Evolutionary conservation across 2,113 vertebrate genomes (phyloP).

Genomic region (Motacilla alba): DNA sequence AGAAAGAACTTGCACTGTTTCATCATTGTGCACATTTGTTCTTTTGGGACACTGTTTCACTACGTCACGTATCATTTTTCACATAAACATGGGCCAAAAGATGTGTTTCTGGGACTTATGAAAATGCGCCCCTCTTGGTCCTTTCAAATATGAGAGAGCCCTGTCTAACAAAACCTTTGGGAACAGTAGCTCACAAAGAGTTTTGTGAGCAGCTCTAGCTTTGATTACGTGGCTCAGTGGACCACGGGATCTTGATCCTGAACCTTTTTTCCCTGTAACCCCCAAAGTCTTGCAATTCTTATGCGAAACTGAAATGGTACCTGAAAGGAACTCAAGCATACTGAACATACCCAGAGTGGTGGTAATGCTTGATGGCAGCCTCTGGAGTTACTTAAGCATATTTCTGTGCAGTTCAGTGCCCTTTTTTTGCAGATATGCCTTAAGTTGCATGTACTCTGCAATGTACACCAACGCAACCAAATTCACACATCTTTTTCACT

Average conservation of each 20-base stretch:
- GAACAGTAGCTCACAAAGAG: not conserved
- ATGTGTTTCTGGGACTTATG: not conserved
- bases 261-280: not conserved
- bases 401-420: not conserved
- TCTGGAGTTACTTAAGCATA: not conserved
- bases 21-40: not conserved
- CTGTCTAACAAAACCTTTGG: not conserved
- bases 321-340: not conserved
- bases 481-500: not conserved
- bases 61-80: rapidly evolving
- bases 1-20: not conserved
- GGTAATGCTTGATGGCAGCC: not conserved
- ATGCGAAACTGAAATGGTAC: not conserved
- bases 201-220: not conserved
- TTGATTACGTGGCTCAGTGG: not conserved
- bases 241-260: not conserved
- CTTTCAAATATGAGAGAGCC: not conserved
- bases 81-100: not conserved
- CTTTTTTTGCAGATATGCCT: not conserved
- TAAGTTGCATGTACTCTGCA: not conserved
- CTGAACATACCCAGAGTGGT: not conserved
- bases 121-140: not conserved
- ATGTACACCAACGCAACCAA: not conserved
- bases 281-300: not conserved
- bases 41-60: not conserved